Percentiles rank a stretch among this genome's conserved stretches.
Evolutionary conservation across 2,113 vertebrate genomes (phyloP).

Genomic region (Gulo gulo): DNA sequence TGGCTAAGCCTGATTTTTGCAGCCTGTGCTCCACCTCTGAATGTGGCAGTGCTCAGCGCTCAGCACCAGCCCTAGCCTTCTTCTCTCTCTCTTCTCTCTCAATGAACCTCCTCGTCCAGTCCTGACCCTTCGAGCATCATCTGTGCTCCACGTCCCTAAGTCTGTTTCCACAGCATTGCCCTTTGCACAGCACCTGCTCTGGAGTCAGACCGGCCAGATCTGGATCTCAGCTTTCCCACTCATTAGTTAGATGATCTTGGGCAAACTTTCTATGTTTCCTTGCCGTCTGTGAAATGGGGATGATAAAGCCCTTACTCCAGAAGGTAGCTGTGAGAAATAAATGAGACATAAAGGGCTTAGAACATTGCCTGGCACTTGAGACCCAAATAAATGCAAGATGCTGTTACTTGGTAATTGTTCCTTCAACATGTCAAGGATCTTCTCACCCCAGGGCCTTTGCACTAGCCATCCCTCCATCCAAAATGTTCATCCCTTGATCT

Average conservation of each 20-base stretch:
- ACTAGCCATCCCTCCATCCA: not conserved
- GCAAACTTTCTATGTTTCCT: not conserved
- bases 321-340: not conserved
- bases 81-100: not conserved
- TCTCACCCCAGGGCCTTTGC: not conserved
- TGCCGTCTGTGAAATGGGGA: not conserved
- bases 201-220: not conserved
- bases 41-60: not conserved
- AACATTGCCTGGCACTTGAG: not conserved
- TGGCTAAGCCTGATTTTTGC: not conserved
- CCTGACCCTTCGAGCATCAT: not conserved
- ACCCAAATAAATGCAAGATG: not conserved
- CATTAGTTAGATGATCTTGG: not conserved
- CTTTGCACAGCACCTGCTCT: not conserved
- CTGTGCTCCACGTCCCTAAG: not conserved
- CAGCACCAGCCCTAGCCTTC: not conserved
- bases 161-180: not conserved
- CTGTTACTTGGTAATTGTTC: not conserved
- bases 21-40: not conserved
- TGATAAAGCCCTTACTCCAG: not conserved
- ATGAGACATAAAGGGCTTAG: not conserved
- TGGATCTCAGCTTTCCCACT: not conserved
- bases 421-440: not conserved
- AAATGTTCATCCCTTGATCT: not conserved
- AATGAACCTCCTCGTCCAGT: not conserved